Base-by-base conservation (phyloP, 2,888 invertebrate species). In the Aleiodes testaceus region DNA sequence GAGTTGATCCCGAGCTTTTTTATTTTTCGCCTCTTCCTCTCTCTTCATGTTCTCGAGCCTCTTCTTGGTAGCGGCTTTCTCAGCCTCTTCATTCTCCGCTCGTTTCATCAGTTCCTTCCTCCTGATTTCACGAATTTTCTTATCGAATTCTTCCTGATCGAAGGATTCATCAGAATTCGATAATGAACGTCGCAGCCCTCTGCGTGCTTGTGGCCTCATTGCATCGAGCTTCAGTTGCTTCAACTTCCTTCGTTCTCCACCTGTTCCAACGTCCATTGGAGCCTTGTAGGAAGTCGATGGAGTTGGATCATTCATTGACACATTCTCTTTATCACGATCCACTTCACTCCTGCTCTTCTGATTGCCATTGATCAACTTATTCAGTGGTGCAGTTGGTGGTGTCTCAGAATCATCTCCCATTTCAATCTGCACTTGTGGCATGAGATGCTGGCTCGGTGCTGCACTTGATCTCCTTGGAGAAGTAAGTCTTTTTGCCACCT, bases 201-300 rank as follows among this genome's bases (percentile, higher is more conserved):
- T 16, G 2, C 6, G 6, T 1, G 6, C 14, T 16, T 11, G 59
- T 26, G 4, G n/a, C 59, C 16, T 11, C 9, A 59, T 16, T 16
- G 42, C 18, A 18, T 59, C 59, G 2, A 44, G 42, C 63, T 63
- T 63, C 6, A 14, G 7, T 3, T 59, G 59, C 42, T 11, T 42
- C 30, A 36, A 18, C n/a, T 20, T n/a, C n/a, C 20, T 61, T 20
- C 26, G 26, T 1, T 61, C 61, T 45, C 6, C 4, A 26, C 26
- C 26, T 2, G 11, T 18, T 5, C 70, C 6, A 59, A 16, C 7
- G 14, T 59, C 47, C 12, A 74, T 14, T 9, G 7, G 18, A 44
- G 18, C 22, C 22, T 9, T 7, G 11, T 2, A 6, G 12, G 44
- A 20, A 11, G 11, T 20, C 22, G 45, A 45, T 4, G 63, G 45